Evolutionary conservation across 2,797 vertebrate species (phyloP).

Genomic region (Peromyscus aztecus): DNA sequence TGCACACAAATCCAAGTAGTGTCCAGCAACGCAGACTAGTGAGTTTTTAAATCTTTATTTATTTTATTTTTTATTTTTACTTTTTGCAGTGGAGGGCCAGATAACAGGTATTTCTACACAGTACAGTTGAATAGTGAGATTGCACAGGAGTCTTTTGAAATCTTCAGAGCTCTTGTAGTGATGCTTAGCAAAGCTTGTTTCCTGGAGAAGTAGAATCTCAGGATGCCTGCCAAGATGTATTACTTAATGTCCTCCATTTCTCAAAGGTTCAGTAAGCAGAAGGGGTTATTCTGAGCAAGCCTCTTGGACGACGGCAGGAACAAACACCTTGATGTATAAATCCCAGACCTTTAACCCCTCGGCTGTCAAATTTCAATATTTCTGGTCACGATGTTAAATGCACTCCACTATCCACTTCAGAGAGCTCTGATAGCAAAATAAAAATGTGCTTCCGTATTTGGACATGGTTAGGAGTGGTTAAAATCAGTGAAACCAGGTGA

Average conservation of each 20-base stretch:
- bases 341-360: conserved; percentile 88
- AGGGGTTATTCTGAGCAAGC: conserved; percentile 86
- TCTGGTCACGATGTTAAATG: conserved; percentile 89
- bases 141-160: not conserved
- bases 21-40: not conserved
- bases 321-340: conserved; percentile 89
- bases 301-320: conserved; percentile 85
- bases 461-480: conserved; percentile 86
- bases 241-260: conserved; percentile 87
- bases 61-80: not conserved
- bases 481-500: conserved; percentile 86
- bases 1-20: not conserved
- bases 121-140: not conserved
- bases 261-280: conserved; percentile 90
- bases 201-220: conserved; percentile 82
- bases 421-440: conserved; percentile 86
- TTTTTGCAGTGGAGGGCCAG: not conserved
- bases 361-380: conserved; percentile 90
- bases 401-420: conserved; percentile 84
- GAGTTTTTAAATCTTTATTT: too few species aligned
- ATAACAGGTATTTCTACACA: not conserved
- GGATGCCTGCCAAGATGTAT: conserved; percentile 85
- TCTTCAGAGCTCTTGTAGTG: not conserved
- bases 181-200: conserved; percentile 69
- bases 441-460: conserved; percentile 88